phyloP scores from a whole-genome alignment of 2,797 vertebrate species.

The Benthosema pterotum region DNA sequence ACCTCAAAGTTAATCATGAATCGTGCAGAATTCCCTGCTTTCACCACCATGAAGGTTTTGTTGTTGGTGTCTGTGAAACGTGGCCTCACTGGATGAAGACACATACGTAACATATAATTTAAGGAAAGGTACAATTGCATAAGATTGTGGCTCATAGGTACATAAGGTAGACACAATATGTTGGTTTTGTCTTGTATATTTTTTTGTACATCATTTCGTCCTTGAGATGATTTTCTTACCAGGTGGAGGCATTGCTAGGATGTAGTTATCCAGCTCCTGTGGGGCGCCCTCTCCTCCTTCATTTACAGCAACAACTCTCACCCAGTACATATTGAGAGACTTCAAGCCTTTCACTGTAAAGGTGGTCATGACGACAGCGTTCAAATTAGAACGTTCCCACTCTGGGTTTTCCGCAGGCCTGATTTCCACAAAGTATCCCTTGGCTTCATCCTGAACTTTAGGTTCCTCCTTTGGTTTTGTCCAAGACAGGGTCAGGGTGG shows the following conservation, averaged over 20 bases:
- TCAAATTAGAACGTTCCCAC: constrained; percentile 85
- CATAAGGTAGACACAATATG: too few species aligned
- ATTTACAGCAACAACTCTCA: constrained; percentile 82
- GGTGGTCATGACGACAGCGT: constrained; percentile 65
- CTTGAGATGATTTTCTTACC: constrained; percentile 72
- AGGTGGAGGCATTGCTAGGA: constrained; percentile 75
- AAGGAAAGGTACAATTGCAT: neutral
- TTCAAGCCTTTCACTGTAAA: constrained; percentile 86
- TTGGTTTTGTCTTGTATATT: neutral
- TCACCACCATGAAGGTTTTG: constrained; percentile 84
- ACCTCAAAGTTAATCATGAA: constrained; percentile 89
- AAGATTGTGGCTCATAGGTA: neutral
- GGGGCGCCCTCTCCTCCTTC: constrained; percentile 81
- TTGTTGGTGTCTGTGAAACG: constrained; percentile 82
- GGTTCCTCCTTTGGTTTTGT: constrained; percentile 75
- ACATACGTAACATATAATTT: too few species aligned
- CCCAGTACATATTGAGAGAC: constrained; percentile 81
- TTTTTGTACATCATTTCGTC: too few species aligned
- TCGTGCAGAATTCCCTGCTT: constrained; percentile 83
- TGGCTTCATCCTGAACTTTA: constrained; percentile 75
- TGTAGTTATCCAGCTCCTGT: constrained; percentile 75
- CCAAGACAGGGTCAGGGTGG: constrained; percentile 86
- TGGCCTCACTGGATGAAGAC: constrained; percentile 80
- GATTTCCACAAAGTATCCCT: constrained; percentile 88
- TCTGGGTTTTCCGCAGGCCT: constrained; percentile 77